A percentile compares a stretch with the other conserved stretches of the same genome.
Conservation (phyloP, 2,797 vertebrate genomes). For the Amniataba percoides region DNA sequence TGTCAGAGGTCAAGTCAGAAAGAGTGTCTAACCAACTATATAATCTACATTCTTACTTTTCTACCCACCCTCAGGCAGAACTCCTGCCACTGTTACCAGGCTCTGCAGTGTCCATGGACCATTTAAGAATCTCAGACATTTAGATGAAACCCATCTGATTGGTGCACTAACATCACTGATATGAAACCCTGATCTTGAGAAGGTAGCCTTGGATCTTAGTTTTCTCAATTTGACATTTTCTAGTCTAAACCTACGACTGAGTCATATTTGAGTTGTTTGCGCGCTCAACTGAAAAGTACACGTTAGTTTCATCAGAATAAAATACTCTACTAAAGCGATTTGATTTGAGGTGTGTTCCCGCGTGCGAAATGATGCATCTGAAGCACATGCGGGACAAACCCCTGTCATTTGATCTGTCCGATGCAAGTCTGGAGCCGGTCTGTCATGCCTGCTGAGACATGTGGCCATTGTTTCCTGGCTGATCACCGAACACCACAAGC, state of each 20-base stretch:
- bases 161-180: neutral
- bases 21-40: neutral
- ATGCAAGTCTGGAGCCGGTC: slow-evolving; percentile 49
- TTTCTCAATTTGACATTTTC: neutral
- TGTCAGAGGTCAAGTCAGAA: slow-evolving; percentile 46
- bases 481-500: slow-evolving; percentile 38
- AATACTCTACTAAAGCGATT: neutral
- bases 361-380: slow-evolving; percentile 23
- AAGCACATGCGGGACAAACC: slow-evolving; percentile 35
- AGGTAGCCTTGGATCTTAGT: neutral
- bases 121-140: slow-evolving; percentile 43
- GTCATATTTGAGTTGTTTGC: neutral
- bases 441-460: slow-evolving; percentile 62
- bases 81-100: slow-evolving; percentile 34
- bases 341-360: slow-evolving; percentile 1
- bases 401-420: slow-evolving; percentile 54
- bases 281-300: neutral
- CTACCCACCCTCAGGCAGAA: slow-evolving; percentile 9
- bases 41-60: slow-evolving; percentile 8
- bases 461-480: slow-evolving; percentile 59
- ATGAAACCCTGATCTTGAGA: slow-evolving; percentile 11
- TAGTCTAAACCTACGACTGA: neutral
- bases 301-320: neutral
- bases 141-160: slow-evolving; percentile 54
- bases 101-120: slow-evolving; percentile 12